Evolutionary conservation across 2,113 vertebrate genomes (phyloP).

Genomic region (Semicossyphus pulcher): DNA sequence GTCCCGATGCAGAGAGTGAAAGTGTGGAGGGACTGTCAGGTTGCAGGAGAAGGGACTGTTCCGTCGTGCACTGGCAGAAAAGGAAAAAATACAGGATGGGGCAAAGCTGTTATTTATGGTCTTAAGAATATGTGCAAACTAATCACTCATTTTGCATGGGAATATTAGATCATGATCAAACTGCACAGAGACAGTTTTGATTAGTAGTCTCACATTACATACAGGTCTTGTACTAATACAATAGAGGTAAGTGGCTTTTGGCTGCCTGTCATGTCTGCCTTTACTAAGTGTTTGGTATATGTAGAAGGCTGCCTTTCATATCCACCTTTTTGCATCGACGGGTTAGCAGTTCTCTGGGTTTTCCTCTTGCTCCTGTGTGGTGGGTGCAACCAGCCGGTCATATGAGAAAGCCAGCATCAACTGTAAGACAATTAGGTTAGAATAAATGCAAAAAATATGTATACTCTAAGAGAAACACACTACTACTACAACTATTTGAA

Average conservation of each 20-base stretch:
- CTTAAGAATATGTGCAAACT: no score
- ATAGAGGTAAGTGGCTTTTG: no score
- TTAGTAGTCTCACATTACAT: no score
- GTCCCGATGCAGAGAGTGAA: slow-evolving; percentile 2
- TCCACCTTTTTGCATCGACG: neutral
- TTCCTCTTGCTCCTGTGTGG: slow-evolving; percentile 50
- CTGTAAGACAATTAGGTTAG: slow-evolving; percentile 58
- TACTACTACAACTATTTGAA: no score
- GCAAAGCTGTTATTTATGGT: no score
- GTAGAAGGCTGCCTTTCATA: slow-evolving; percentile 12
- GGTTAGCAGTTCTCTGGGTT: slow-evolving; percentile 44
- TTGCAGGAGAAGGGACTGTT: slow-evolving; percentile 5
- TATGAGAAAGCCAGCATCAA: slow-evolving; percentile 85
- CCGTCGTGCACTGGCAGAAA: neutral
- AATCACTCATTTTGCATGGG: no score
- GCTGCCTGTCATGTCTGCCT: no score
- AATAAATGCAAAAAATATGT: neutral
- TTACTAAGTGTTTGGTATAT: no score
- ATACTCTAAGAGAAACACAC: no score
- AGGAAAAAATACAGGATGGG: neutral
- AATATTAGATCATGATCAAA: no score
- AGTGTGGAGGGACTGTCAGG: slow-evolving; percentile 1
- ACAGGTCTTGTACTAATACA: no score
- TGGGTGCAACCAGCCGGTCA: slow-evolving; percentile 80
- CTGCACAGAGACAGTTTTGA: no score